These are phyloP conservation scores for Trachelus tabidus DNA, from an alignment of 2,888 invertebrate species.

Conservation along the genomic window DNA sequence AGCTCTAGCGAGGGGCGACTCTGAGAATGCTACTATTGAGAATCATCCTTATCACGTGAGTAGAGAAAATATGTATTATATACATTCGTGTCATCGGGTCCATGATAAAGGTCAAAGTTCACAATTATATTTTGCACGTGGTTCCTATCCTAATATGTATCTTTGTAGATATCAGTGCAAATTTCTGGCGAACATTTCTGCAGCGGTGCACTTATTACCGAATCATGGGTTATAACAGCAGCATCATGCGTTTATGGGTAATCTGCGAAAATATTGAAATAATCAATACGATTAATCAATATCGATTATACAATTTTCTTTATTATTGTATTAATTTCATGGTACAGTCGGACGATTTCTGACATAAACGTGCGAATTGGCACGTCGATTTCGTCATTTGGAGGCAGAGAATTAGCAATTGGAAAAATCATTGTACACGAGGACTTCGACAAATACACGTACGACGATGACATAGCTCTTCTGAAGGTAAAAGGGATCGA, in stretches of 20 bases:
- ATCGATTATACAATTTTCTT: not conserved
- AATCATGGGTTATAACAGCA: not conserved
- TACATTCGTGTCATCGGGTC: not conserved
- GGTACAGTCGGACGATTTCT: not conserved
- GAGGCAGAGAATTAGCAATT: not conserved
- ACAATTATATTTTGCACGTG: too few species aligned
- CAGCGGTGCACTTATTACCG: not conserved
- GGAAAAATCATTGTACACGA: not conserved
- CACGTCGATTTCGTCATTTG: not conserved
- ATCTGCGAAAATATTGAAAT: not conserved
- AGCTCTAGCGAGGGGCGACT: not conserved
- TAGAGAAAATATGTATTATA: not conserved
- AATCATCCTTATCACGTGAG: not conserved
- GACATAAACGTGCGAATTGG: not conserved
- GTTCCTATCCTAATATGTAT: not conserved
- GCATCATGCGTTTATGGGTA: not conserved
- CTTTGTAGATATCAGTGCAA: not conserved
- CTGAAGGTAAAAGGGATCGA: slow-evolving; percentile 3
- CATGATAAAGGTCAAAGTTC: not conserved
- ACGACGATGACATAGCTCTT: not conserved
- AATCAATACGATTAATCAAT: not conserved
- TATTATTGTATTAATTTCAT: not conserved
- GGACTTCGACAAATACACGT: not conserved
- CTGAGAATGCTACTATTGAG: not conserved
- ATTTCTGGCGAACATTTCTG: not conserved